Conservation (phyloP, 2,797 vertebrate genomes). For the Notolepis coatsorum region DNA sequence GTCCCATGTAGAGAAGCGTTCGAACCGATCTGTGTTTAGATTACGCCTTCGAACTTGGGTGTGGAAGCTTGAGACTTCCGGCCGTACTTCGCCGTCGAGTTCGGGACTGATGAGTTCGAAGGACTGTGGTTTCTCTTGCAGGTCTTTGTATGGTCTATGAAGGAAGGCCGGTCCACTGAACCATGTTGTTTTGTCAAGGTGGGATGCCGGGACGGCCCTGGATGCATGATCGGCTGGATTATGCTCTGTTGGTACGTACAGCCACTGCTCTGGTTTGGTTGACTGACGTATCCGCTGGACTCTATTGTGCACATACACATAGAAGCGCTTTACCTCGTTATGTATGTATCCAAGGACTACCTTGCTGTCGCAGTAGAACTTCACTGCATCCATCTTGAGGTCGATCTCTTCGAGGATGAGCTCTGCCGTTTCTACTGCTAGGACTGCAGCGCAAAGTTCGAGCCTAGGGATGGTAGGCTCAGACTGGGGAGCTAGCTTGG, state of each 20-base stretch:
- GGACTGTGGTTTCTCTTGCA: background rate
- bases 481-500: too few species aligned
- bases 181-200: slow-evolving; percentile 4
- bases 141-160: background rate
- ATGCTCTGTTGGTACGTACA: background rate
- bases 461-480: too few species aligned
- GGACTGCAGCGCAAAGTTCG: background rate
- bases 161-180: slow-evolving; percentile 15
- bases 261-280: slow-evolving; percentile 3
- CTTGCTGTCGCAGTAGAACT: slow-evolving; percentile 4
- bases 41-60: background rate
- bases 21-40: background rate
- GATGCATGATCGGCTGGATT: slow-evolving; percentile 23
- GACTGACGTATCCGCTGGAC: slow-evolving; percentile 5
- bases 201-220: slow-evolving; percentile 8
- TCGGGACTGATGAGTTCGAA: slow-evolving; percentile 7
- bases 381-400: background rate
- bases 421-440: slow-evolving; percentile 1
- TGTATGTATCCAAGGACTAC: slow-evolving; percentile 12
- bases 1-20: background rate
- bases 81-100: slow-evolving; percentile 9
- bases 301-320: slow-evolving; percentile 11
- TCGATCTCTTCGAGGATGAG: background rate
- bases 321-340: background rate
- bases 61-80: background rate